phyloP scores from a whole-genome alignment of 2,888 invertebrate genomes.

The Formica aserva region DNA sequence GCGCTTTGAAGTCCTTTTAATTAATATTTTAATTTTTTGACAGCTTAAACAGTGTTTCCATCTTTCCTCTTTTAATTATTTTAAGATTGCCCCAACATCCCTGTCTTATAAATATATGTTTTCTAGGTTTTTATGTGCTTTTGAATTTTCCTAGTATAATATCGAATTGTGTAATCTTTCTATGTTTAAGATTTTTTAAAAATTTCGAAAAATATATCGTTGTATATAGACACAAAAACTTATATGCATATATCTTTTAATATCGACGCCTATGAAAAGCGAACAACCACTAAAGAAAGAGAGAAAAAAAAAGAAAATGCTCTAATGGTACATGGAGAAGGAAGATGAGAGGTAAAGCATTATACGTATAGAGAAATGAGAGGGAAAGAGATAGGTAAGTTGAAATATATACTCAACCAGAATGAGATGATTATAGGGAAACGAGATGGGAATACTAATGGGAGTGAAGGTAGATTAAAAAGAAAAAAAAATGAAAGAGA shows the following conservation, averaged over 20 bases:
- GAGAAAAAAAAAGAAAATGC: neutral
- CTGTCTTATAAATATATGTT: neutral
- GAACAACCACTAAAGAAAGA: neutral
- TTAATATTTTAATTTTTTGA: neutral
- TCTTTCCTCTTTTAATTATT: neutral
- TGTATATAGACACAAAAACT: neutral
- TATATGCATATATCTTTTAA: neutral
- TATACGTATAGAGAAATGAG: neutral
- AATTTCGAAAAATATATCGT: neutral
- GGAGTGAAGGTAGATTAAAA: neutral
- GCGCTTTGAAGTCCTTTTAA: neutral
- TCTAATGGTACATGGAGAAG: neutral
- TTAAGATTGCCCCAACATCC: neutral
- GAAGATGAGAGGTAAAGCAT: neutral
- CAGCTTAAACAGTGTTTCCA: neutral
- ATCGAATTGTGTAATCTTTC: neutral
- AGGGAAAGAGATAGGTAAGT: neutral
- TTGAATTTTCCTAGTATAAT: neutral
- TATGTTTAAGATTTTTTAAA: neutral
- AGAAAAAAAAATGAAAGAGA: constrained; percentile 11
- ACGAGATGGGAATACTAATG: neutral
- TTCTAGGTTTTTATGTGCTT: neutral
- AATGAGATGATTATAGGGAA: constrained; percentile 1
- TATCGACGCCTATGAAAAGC: constrained; percentile 30
- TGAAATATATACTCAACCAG: neutral